Evolutionary conservation across 2,888 invertebrate genomes (phyloP), one percentile per base, ranked within the genome.

Genomic region (Hydroisotoma schaefferi): DNA sequence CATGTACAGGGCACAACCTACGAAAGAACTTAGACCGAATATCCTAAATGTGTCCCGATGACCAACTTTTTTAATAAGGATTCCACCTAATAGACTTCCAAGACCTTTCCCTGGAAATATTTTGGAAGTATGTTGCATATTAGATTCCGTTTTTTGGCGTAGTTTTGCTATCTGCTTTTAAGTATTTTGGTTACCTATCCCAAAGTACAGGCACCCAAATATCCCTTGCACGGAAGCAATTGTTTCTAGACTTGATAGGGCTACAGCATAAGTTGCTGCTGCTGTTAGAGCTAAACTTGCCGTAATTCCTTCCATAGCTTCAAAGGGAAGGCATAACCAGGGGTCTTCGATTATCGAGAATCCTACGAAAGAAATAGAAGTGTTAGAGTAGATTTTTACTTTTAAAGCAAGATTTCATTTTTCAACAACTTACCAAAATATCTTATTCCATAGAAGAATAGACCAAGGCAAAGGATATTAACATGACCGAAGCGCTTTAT

Each of bases 131-230:
- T 33, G 10, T 10, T 33, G 15, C 10, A 12, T 15, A 33, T 12
- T 33, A 33, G 37, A 33, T 33, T 12, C n/a, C n/a, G n/a, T n/a
- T n/a, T n/a, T n/a, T n/a, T n/a, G n/a, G n/a, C n/a, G n/a, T n/a
- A n/a, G n/a, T n/a, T n/a, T n/a, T n/a, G n/a, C n/a, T n/a, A n/a
- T n/a, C n/a, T n/a, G n/a, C n/a, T n/a, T n/a, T n/a, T n/a, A n/a
- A n/a, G n/a, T n/a, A n/a, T n/a, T n/a, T n/a, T n/a, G n/a, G n/a
- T 76, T 75, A 86, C 88, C 88, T 59, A 88, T 86, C 70, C 87
- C 88, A 74, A 85, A 88, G 75, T 88, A 88, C n/a, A 87, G 77
- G 20, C 87, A 87, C n/a, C 87, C 87, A 12, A 88, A 79, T 65
- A 88, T 78, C 15, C 87, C 88, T 76, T 88, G 88, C 67, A 88